Conservation (phyloP, 2,113 vertebrate genomes). For the Thunnus maccoyii region DNA sequence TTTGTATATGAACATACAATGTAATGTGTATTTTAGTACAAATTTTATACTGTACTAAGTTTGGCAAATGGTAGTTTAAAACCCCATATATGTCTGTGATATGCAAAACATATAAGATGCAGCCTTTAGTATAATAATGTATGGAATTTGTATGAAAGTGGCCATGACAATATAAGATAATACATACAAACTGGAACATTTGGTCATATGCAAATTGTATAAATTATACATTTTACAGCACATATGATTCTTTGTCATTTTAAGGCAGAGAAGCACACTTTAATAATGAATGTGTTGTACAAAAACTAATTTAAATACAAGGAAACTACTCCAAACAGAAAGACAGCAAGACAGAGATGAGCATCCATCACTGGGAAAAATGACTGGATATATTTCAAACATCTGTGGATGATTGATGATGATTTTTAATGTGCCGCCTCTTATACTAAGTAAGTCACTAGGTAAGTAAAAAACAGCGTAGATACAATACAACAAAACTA, state of each 20-base stretch:
- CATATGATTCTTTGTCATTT: neutral
- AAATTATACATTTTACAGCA: neutral
- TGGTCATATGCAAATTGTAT: neutral
- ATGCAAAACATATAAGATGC: neutral
- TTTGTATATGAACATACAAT: conserved; percentile 1
- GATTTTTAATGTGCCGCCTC: neutral
- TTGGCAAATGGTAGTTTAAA: neutral
- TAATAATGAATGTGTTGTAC: neutral
- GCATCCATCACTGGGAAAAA: neutral
- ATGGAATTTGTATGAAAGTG: neutral
- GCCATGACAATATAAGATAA: neutral
- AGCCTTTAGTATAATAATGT: neutral
- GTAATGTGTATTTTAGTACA: neutral
- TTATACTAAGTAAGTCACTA: neutral
- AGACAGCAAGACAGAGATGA: no score
- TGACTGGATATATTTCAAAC: neutral
- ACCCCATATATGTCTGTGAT: neutral
- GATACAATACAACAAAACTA: neutral
- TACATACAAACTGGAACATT: neutral
- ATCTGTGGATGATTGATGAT: neutral
- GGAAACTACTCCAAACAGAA: neutral
- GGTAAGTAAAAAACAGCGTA: no score
- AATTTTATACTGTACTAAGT: neutral
- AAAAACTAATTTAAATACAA: neutral
- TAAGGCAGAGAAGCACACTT: neutral